Conservation (phyloP, 2,797 vertebrate genomes). For the Pseudochirops cupreus region DNA sequence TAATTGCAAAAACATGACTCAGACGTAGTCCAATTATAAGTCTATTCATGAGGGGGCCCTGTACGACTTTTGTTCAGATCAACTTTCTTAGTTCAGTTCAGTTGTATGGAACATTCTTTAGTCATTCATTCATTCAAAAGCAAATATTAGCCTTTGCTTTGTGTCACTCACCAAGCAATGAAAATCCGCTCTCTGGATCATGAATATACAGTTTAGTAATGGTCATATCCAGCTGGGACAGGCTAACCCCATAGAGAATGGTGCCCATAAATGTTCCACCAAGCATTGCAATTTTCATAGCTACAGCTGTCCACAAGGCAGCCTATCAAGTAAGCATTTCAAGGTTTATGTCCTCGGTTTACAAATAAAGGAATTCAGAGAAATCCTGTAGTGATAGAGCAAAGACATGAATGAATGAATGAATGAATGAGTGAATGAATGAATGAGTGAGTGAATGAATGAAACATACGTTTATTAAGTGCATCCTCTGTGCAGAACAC, state of each 20-base stretch:
- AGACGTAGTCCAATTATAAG: constrained; percentile 69
- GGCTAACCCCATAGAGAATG: neutral
- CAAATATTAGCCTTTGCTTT: neutral
- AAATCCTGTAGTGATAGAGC: neutral
- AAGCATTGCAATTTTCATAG: neutral
- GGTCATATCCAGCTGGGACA: neutral
- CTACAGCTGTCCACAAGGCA: neutral
- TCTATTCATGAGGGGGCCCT: constrained; percentile 57
- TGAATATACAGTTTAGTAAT: neutral
- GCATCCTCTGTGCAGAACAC: neutral
- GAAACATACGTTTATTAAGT: neutral
- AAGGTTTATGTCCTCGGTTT: neutral
- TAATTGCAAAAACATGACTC: constrained; percentile 66
- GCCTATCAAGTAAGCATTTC: neutral
- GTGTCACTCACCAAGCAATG: neutral
- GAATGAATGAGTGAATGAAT: neutral
- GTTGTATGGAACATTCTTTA: neutral
- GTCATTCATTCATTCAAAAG: neutral
- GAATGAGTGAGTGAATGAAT: neutral
- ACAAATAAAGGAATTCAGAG: neutral
- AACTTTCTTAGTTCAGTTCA: neutral
- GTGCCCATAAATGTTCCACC: neutral
- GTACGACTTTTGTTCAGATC: constrained; percentile 27
- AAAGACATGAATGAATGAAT: neutral
- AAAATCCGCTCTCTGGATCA: neutral